A percentile compares a stretch with the other conserved stretches of the same genome.
Conservation (phyloP, 1,140 invertebrate species). For the Sycobia sp. region DNA sequence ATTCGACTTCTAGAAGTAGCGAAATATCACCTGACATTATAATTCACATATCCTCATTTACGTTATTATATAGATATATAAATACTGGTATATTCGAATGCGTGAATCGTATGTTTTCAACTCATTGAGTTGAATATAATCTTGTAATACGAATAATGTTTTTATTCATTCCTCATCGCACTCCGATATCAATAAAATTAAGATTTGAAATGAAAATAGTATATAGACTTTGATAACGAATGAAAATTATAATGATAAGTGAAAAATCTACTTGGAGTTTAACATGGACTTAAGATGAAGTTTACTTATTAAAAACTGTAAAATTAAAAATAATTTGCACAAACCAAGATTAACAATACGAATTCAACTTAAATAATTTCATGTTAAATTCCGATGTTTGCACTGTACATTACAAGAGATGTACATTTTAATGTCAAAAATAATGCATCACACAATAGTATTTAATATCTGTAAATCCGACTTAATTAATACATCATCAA, state of each 20-base stretch:
- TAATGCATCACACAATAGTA: neutral
- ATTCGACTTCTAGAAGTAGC: neutral
- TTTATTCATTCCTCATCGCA: conserved; percentile 41
- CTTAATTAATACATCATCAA: neutral
- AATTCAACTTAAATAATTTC: conserved; percentile 4
- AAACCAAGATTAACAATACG: neutral
- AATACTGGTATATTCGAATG: conserved; percentile 24
- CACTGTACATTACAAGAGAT: neutral
- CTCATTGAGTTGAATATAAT: neutral
- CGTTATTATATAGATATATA: conserved; percentile 35
- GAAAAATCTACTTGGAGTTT: conserved; percentile 1
- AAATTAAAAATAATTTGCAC: neutral
- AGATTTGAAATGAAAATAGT: neutral
- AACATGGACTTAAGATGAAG: conserved; percentile 9
- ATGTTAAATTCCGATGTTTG: conserved; percentile 13
- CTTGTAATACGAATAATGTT: conserved; percentile 37
- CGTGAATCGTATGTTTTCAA: conserved; percentile 1
- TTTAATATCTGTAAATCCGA: conserved; percentile 5
- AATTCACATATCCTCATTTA: conserved; percentile 39
- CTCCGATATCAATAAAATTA: conserved; percentile 18
- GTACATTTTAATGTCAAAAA: conserved; percentile 12
- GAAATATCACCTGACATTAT: conserved; percentile 1
- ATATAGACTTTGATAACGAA: neutral
- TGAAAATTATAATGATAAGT: neutral
- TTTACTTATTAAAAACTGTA: too few relatives aligned